Percentiles rank a stretch among this genome's conserved stretches.
These are phyloP conservation scores for Pasiphila rectangulata DNA, from an alignment of 2,888 invertebrate species.

Conservation along the genomic window DNA sequence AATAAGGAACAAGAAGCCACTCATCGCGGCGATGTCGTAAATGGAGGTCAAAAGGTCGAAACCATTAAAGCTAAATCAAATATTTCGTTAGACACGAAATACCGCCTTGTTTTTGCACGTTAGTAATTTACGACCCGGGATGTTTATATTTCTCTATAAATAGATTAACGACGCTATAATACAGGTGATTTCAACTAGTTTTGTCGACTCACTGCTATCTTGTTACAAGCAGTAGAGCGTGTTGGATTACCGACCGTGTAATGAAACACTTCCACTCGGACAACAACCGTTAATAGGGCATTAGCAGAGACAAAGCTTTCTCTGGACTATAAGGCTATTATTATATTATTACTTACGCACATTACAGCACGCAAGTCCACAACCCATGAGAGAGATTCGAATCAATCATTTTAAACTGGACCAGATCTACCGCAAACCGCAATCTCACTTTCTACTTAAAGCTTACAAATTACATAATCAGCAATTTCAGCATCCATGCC, in stretches of 20 bases:
- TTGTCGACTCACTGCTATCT: constrained; percentile 60
- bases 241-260: constrained; percentile 66
- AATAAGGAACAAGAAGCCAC: not conserved
- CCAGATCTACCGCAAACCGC: constrained; percentile 41
- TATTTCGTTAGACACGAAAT: not conserved
- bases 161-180: constrained; percentile 37
- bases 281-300: constrained; percentile 71
- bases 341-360: constrained; percentile 32
- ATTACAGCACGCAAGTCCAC: constrained; percentile 34
- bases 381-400: constrained; percentile 28
- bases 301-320: constrained; percentile 65
- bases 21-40: not conserved
- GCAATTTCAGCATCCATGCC: constrained; percentile 34
- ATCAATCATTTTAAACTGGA: constrained; percentile 26
- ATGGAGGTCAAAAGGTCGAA: constrained; percentile 48
- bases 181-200: constrained; percentile 46
- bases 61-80: constrained; percentile 31
- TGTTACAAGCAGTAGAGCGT: constrained; percentile 67
- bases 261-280: constrained; percentile 75
- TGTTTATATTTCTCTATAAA: constrained; percentile 19
- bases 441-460: constrained; percentile 48
- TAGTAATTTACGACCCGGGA: constrained; percentile 13
- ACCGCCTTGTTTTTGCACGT: constrained; percentile 12
- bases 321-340: constrained; percentile 48
- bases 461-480: constrained; percentile 38